phyloP scores from a whole-genome alignment of 1,140 invertebrate genomes.

The Chelonus insularis region DNA sequence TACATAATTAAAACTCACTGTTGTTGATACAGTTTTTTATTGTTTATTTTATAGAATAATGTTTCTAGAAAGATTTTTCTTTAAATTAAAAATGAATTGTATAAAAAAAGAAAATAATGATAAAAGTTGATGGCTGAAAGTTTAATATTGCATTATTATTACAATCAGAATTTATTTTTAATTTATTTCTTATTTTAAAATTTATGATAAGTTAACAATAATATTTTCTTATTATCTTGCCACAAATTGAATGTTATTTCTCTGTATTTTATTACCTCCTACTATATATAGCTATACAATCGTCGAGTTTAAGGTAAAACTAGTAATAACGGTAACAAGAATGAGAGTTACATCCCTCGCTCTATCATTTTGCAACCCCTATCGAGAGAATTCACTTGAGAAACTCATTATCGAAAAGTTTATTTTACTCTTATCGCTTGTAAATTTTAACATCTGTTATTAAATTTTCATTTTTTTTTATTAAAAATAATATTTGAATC shows the following conservation, averaged over 20 bases:
- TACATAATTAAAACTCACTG: neutral
- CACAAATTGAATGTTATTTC: conserved; percentile 60
- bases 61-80: too few relatives aligned
- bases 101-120: too few relatives aligned
- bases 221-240: conserved; percentile 61
- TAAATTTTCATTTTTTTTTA: conserved; percentile 1
- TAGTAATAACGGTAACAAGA: neutral
- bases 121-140: neutral
- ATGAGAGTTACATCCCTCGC: conserved; percentile 35
- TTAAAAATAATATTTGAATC: neutral
- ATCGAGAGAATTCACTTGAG: conserved; percentile 55
- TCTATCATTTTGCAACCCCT: conserved; percentile 58
- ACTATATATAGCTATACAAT: too few relatives aligned
- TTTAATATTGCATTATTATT: too few relatives aligned
- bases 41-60: too few relatives aligned
- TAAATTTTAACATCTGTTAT: conserved; percentile 26
- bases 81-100: too few relatives aligned
- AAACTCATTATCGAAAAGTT: conserved; percentile 61
- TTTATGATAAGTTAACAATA: conserved; percentile 61
- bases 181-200: conserved; percentile 24
- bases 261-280: conserved; percentile 61
- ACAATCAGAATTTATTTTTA: too few relatives aligned
- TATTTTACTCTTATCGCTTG: conserved; percentile 56
- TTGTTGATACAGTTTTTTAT: neutral
- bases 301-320: neutral